phyloP scores from a whole-genome alignment of 2,113 vertebrate genomes.

The Phoxinus phoxinus region DNA sequence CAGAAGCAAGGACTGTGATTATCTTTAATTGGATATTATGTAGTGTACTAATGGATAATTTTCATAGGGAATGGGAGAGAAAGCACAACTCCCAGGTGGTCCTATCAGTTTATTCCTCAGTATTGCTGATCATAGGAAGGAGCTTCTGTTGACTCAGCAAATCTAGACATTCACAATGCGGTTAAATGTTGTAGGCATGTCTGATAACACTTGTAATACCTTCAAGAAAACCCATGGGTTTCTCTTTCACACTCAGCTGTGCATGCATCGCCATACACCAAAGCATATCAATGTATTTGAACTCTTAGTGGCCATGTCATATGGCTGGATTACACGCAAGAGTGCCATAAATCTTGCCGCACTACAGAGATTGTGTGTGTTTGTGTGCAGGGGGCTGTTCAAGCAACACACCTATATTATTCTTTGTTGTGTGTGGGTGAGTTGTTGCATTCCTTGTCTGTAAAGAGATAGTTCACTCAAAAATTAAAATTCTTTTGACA shows the following conservation, averaged over 20 bases:
- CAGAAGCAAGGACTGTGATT: not conserved
- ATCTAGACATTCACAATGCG: not conserved
- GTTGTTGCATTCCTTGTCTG: not conserved
- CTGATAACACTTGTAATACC: slow-evolving; percentile 1
- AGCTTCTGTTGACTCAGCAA: not conserved
- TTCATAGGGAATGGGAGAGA: not conserved
- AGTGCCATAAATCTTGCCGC: not conserved
- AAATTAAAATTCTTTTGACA: not conserved
- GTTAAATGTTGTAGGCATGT: not conserved
- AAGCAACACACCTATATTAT: not conserved
- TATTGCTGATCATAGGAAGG: not conserved
- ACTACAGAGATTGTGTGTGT: not conserved
- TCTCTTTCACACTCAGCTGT: not conserved
- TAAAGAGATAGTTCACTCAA: not conserved
- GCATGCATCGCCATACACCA: not conserved
- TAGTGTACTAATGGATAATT: not conserved
- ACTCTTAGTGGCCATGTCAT: not conserved
- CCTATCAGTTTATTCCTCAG: not conserved
- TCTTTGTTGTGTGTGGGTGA: not conserved
- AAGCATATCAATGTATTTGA: not conserved
- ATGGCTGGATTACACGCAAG: not conserved
- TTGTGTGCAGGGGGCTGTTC: not conserved
- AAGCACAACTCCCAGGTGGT: not conserved
- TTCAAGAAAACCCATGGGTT: not conserved
- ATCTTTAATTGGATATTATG: not conserved